Evolutionary conservation across 2,888 invertebrate genomes (phyloP).

Genomic region (Mythimna impura): DNA sequence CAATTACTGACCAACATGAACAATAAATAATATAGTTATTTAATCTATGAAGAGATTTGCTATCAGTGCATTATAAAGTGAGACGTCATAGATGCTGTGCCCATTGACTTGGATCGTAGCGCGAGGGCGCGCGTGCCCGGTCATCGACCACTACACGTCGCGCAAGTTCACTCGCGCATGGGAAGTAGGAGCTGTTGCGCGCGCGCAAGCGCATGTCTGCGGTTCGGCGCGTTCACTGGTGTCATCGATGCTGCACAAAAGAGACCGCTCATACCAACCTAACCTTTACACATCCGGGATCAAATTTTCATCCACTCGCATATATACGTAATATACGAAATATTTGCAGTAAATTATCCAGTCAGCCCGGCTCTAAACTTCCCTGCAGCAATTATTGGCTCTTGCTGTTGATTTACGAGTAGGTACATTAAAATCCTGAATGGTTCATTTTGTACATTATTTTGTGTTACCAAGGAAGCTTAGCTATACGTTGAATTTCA

Average conservation of each 20-base stretch:
- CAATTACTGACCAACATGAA: constrained; percentile 18
- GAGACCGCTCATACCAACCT: constrained; percentile 34
- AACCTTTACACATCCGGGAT: constrained; percentile 41
- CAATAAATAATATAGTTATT: constrained; percentile 35
- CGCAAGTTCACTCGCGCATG: constrained; percentile 78
- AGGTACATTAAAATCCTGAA: constrained; percentile 22
- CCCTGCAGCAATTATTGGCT: constrained; percentile 29
- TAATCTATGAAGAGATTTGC: constrained; percentile 34
- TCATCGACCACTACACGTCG: constrained; percentile 81
- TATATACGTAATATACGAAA: constrained; percentile 15
- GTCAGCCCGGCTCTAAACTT: constrained; percentile 12
- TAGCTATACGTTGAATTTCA: background rate
- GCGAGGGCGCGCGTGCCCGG: constrained; percentile 81
- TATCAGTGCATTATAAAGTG: constrained; percentile 55
- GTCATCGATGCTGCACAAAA: constrained; percentile 45
- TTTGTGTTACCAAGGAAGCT: constrained; percentile 15
- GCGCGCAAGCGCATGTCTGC: constrained; percentile 62
- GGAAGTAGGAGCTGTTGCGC: constrained; percentile 65
- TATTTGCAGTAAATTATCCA: constrained; percentile 35
- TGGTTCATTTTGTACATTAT: constrained; percentile 21
- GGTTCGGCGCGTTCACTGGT: constrained; percentile 41
- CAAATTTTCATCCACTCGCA: constrained; percentile 15
- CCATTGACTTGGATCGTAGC: constrained; percentile 65
- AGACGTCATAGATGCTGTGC: constrained; percentile 66
- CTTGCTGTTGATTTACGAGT: constrained; percentile 35